Base-by-base conservation (phyloP, 1,140 invertebrate genomes). In the Neotoxoptera formosana region DNA sequence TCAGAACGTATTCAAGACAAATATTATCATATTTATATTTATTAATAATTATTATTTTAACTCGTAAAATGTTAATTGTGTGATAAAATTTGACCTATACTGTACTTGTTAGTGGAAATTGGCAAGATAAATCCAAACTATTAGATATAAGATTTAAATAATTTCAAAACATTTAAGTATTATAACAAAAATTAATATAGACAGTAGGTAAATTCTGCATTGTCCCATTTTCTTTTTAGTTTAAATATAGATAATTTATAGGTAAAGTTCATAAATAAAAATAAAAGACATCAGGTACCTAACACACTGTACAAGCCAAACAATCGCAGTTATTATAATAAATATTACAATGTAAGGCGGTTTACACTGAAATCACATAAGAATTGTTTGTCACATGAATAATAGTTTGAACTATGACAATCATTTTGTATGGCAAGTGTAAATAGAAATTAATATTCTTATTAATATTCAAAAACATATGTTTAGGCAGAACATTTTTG, bases 11-110 rank as follows among this genome's bases (percentile, higher is more conserved):
- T 88, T 87, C 47, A 87, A 87, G 86, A n/a, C 30, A 87, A 87
- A 87, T 87, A 48, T 87, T 45, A 48, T 48, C 36, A 87, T 87
- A 48, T 87, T n/a, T 34, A 17, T 87, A 87, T 87, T 47, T 87
- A 87, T 87, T 87, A 51, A 88, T 88, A 88, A 48, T 88, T 88
- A 88, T 88, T 86, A 87, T 87, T 47, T 88, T 88, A 88, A 11
- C 47, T 48, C 20, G 47, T 88, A 88, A 48, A n/a, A 48, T 51
- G n/a, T 88, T 87, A 87, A 88, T 88, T 48, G 20, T 48, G 30
- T 88, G 86, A 88, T 88, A 48, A 88, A 87, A 87, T 7, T 47
- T 87, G 84, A 88, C 45, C 45, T 48, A 88, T 14, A 48, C 17
- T 88, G n/a, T 88, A 51, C 17, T 88, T 51, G 86, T 48, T 88